Base-by-base conservation (phyloP, 1,140 invertebrate genomes). In the Melipona quadrifasciata region DNA sequence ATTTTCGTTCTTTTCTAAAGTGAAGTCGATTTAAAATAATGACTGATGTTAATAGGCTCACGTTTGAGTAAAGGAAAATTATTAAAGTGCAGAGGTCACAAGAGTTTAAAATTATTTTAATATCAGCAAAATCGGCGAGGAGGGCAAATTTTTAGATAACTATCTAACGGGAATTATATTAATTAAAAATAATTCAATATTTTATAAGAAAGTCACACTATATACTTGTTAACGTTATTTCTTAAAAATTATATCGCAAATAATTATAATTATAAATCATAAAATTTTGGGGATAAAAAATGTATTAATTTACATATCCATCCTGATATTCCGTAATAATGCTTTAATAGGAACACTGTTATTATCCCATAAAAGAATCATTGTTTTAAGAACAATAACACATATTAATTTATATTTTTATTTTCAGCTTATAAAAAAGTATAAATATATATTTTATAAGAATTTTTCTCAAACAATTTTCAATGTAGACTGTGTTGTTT, bases 121-220 rank as follows among this genome's bases (percentile, higher is more conserved):
- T 47, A 6, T 47, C 39, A 47, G 39, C 8, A 47, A 10, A 47
- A 8, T 47, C 39, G 39, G 39, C 39, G 39, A 47, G 39, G 39
- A 47, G 39, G 39, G 39, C 39, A 47, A 47, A 47, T 47, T 47
- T 47, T 47, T 47, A 47, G 39, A 47, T 47, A 10, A 47, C 6
- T 8, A 39, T 39, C 4, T 58, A 58, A 58, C n/a, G 12, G 12
- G 16, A 16, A 27, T 64, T 64, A 64, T 5, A 12, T 27, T 5
- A n/a, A 64, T 64, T 64, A 64, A 64, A 27, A 61, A 61, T 61
- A 61, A 61, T 61, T 61, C 58, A n/a, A 61, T n/a, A 61, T 24
- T n/a, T 12, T 24, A 17, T 17, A 58, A 24, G 1, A 16, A 31
- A 65, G 12, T 65, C 16, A 65, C n/a, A 31, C 14, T 16, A 19